These are phyloP conservation scores for Penaeus monodon DNA, from an alignment of 2,888 invertebrate species.

Conservation along the genomic window DNA sequence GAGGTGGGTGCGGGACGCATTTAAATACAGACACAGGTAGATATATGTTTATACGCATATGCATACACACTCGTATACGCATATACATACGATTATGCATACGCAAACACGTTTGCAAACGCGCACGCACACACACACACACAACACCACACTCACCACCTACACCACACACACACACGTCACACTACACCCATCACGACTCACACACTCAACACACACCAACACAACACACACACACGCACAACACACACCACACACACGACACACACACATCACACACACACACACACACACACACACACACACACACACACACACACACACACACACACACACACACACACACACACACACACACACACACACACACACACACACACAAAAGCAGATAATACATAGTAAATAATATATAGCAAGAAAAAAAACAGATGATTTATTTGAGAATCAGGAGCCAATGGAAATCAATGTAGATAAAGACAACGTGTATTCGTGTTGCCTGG, in stretches of 20 bases:
- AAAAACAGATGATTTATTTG: too few species aligned
- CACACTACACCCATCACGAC: background rate
- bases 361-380: background rate
- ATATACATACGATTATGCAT: background rate
- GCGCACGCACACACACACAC: background rate
- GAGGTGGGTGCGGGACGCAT: background rate
- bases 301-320: slow-evolving; percentile 8
- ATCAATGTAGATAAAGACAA: too few species aligned
- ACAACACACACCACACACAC: background rate
- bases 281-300: background rate
- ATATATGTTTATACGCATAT: background rate
- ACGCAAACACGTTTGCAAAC: background rate
- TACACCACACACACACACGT: background rate
- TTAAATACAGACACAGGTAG: background rate
- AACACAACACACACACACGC: background rate
- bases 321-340: background rate
- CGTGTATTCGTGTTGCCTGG: too few species aligned
- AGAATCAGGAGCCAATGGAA: too few species aligned
- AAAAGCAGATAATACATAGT: too few species aligned
- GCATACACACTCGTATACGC: background rate
- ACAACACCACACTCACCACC: background rate
- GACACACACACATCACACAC: too few species aligned
- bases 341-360: background rate
- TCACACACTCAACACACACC: background rate
- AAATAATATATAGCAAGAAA: too few species aligned